Evolutionary conservation across 2,888 invertebrate species (phyloP), one percentile per base, ranked within the genome.

Genomic region (Agonopterix arenella): DNA sequence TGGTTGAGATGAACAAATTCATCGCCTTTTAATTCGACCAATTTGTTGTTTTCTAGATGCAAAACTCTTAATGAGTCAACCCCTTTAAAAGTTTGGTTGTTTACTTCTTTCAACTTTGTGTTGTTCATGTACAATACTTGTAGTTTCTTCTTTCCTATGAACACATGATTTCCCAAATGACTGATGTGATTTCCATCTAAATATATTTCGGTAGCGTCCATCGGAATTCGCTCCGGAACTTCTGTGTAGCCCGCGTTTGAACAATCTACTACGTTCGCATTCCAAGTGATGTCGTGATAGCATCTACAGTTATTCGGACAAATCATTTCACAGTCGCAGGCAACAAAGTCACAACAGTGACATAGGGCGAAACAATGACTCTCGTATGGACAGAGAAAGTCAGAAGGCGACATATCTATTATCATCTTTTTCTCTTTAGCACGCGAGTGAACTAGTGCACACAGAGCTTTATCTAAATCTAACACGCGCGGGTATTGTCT

Each of bases 281-380:
- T 92, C 95, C 96, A 96, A 56, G 94, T 93, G 70, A 94, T 93
- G 75, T 96, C 96, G 77, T 96, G 95, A 89, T 93, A 96, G 70
- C 96, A 97, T 65, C 92, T 93, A 84, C 96, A 97, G 73, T 94
- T 94, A 69, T 91, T 91, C 45, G 96, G 96, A 78, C 96, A 97
- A 61, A 94, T 95, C 94, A 96, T 96, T 90, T 96, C 94, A 88
- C 96, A 97, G 83, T 97, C 96, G 81, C 96, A 97, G 47, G 95
- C 95, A 68, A 95, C 95, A 76, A 95, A 96, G 65, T 96, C 95
- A 85, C 96, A 97, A 82, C 96, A 97, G 78, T 95, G 95, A 77
- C 97, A 96, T 11, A 95, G 84, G n/a, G 95, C 93, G 72, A 95
- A 96, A 85, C 96, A 96, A 82, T 95, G 95, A 51, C 93, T 92